Conservation (phyloP, 2,113 vertebrate genomes). For the Hemicordylus capensis region DNA sequence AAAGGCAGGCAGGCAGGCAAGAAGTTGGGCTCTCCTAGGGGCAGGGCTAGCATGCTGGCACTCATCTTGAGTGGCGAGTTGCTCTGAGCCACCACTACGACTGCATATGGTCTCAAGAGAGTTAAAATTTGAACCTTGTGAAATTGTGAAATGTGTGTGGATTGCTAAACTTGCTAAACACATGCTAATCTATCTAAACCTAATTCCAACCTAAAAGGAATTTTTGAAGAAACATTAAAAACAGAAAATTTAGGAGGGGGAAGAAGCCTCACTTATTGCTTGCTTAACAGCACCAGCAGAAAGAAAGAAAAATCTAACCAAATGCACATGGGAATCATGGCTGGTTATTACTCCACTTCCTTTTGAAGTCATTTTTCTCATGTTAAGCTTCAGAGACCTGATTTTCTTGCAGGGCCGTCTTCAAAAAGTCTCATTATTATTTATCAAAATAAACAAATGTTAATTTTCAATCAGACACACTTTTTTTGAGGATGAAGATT, state of each 20-base stretch:
- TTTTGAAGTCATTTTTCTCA: slow-evolving; percentile 54
- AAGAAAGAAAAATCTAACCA: slow-evolving; percentile 18
- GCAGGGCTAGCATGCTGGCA: no score
- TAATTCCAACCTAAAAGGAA: not conserved
- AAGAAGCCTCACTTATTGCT: slow-evolving; percentile 25
- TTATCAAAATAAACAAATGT: not conserved
- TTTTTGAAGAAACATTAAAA: slow-evolving; percentile 40
- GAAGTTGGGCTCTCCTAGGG: no score
- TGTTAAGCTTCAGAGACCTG: slow-evolving; percentile 14
- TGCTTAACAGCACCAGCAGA: slow-evolving; percentile 13
- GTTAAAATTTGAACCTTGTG: accelerated
- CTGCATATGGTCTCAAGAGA: no score
- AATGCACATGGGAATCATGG: slow-evolving; percentile 19
- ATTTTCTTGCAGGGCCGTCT: not conserved
- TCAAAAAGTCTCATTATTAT: slow-evolving; percentile 32
- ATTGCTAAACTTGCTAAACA: not conserved
- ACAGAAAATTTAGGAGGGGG: not conserved
- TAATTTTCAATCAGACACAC: slow-evolving; percentile 7
- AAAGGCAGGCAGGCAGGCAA: no score
- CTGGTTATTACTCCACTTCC: slow-evolving; percentile 37
- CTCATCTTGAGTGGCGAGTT: no score
- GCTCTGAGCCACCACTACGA: no score
- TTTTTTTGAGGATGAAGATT: not conserved
- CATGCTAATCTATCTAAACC: no score
- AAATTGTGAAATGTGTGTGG: accelerated